phyloP scores from a whole-genome alignment of 30 jellyfish, hydroid and myxozoan species.

The Sanderia malayensis region DNA sequence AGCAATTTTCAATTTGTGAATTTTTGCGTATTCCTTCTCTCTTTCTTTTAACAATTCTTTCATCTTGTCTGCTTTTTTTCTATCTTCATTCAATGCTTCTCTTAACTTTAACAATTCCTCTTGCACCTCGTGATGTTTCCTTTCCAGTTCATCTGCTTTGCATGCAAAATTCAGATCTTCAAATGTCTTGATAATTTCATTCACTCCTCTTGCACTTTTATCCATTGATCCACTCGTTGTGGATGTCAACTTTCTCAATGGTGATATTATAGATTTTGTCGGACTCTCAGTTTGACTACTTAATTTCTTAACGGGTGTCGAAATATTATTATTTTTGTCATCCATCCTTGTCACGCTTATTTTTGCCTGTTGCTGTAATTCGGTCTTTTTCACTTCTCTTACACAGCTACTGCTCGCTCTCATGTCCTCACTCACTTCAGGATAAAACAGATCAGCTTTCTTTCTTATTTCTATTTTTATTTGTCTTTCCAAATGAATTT shows the following conservation, averaged over 20 bases:
- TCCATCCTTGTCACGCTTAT: not conserved
- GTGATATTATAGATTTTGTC: not conserved
- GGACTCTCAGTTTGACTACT: not conserved
- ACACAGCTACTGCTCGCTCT: not conserved
- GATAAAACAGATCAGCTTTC: not conserved
- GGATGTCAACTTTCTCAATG: not conserved
- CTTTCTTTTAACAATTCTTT: not conserved
- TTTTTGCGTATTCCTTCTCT: conserved; percentile 22
- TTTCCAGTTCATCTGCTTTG: conserved; percentile 2
- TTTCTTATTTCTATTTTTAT: not conserved
- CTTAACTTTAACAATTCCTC: not conserved
- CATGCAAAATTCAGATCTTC: not conserved
- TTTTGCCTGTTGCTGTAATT: not conserved
- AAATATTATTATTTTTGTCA: not conserved
- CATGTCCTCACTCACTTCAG: not conserved
- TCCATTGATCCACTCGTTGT: not conserved
- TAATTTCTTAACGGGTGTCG: conserved; percentile 5
- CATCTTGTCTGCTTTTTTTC: conserved; percentile 8
- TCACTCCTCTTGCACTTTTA: not conserved
- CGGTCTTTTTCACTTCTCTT: not conserved
- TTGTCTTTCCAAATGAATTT: not conserved
- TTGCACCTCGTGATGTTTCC: not conserved
- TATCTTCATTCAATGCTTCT: not conserved
- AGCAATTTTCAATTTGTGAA: conserved; percentile 15
- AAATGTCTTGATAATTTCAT: not conserved